Evolutionary conservation across 2,797 vertebrate species (phyloP).

Genomic region (Anisognathus igniventris): DNA sequence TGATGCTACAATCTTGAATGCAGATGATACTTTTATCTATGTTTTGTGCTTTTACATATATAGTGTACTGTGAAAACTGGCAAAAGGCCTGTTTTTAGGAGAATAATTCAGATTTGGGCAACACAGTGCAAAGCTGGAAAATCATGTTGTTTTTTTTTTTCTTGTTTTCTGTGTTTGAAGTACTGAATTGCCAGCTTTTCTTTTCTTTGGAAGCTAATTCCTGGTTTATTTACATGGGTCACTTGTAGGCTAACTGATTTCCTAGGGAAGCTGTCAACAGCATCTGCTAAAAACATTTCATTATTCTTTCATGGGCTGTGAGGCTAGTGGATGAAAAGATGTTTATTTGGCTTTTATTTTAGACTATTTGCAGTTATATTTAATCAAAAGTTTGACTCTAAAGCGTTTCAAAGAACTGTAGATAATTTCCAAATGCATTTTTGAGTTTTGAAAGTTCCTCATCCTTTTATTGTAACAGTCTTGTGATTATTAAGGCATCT

Average conservation of each 20-base stretch:
- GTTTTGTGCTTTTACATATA: background rate
- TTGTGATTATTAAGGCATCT: background rate
- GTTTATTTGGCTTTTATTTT: background rate
- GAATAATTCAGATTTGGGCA: background rate
- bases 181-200: background rate
- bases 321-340: background rate
- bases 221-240: background rate
- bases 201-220: background rate
- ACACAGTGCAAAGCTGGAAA: background rate
- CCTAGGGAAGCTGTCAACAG: background rate
- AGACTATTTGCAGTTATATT: background rate
- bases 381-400: background rate
- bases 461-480: background rate
- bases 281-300: background rate
- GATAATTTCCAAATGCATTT: background rate
- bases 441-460: background rate
- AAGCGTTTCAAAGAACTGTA: background rate
- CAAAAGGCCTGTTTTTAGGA: background rate
- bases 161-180: background rate
- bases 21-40: background rate
- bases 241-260: conserved; percentile 15
- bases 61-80: background rate
- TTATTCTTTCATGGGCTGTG: background rate
- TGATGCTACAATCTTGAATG: background rate
- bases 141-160: fast-evolving